Evolutionary conservation across 1,140 invertebrate species (phyloP).

Genomic region (Forficula auricularia): DNA sequence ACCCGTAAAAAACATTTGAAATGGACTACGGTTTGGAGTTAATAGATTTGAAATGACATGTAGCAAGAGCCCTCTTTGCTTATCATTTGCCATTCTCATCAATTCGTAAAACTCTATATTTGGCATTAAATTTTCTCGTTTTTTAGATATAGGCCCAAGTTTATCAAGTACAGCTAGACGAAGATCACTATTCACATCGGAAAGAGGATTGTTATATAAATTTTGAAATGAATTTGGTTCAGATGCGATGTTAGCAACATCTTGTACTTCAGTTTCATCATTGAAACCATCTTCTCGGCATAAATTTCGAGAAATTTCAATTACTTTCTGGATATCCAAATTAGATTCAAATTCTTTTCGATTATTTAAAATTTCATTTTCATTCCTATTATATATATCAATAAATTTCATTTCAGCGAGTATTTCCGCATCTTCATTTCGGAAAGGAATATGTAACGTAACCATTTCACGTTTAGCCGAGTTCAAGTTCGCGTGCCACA

Average conservation of each 20-base stretch:
- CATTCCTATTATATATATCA: constrained; percentile 15
- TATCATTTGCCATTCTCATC: too few relatives aligned
- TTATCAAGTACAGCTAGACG: constrained; percentile 9
- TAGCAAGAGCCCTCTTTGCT: too few relatives aligned
- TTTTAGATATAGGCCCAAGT: constrained; percentile 14
- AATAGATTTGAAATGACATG: too few relatives aligned
- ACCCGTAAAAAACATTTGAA: too few relatives aligned
- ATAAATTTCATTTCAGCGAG: constrained; percentile 18
- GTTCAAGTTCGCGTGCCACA: too few relatives aligned
- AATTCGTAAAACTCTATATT: too few relatives aligned
- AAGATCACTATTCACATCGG: constrained; percentile 10
- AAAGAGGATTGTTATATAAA: too few relatives aligned
- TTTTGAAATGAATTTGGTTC: constrained; percentile 5
- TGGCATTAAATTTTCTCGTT: constrained; percentile 14
- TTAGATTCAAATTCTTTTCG: constrained; percentile 19
- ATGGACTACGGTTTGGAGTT: too few relatives aligned
- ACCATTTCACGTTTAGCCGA: too few relatives aligned
- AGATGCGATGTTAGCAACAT: not conserved
- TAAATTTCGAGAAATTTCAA: constrained; percentile 15
- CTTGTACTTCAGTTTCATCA: constrained; percentile 3
- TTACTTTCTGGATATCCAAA: constrained; percentile 16
- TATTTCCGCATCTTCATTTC: too few relatives aligned
- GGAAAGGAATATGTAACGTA: too few relatives aligned
- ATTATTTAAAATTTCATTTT: constrained; percentile 14
- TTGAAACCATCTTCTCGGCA: constrained; percentile 13